Evolutionary conservation across 2,888 invertebrate genomes (phyloP).

Genomic region (Archaeoteleia sp.): DNA sequence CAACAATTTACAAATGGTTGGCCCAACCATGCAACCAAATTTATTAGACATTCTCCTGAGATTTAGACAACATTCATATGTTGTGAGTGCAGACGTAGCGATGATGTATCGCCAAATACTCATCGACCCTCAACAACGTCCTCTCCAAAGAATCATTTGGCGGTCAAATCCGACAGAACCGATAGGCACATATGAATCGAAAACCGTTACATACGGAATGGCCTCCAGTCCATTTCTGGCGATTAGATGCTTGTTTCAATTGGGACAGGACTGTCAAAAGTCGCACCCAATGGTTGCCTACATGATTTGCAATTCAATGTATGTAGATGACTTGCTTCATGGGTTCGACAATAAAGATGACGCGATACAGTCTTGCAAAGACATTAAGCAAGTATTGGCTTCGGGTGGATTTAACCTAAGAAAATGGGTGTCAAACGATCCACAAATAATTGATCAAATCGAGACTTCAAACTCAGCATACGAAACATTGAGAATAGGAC

Average conservation of each 20-base stretch:
- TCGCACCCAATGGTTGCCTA: not conserved
- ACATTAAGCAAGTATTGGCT: slow-evolving; percentile 31
- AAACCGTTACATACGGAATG: slow-evolving; percentile 57
- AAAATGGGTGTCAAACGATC: slow-evolving; percentile 51
- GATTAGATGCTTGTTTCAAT: slow-evolving; percentile 48
- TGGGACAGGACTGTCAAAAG: slow-evolving; percentile 38
- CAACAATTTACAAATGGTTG: slow-evolving; percentile 54
- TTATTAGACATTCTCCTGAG: slow-evolving; percentile 47
- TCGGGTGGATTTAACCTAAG: slow-evolving; percentile 41
- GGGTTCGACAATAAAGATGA: slow-evolving; percentile 45
- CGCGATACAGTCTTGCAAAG: slow-evolving; percentile 28
- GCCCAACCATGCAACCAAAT: slow-evolving; percentile 51
- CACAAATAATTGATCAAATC: slow-evolving; percentile 2
- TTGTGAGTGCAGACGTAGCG: slow-evolving; percentile 57
- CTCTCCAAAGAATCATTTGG: slow-evolving; percentile 59
- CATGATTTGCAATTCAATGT: slow-evolving; percentile 40
- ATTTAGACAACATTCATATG: slow-evolving; percentile 48
- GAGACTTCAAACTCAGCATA: not conserved
- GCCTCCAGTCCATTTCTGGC: slow-evolving; percentile 55
- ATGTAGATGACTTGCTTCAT: slow-evolving; percentile 59
- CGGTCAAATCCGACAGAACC: slow-evolving; percentile 17
- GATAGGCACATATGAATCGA: slow-evolving; percentile 26
- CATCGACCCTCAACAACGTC: slow-evolving; percentile 37
- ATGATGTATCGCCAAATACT: slow-evolving; percentile 59
- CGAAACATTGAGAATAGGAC: not conserved